Percentiles rank a stretch among this genome's conserved stretches.
Conservation (phyloP, 2,797 vertebrate species). For the Rachycentron canadum region DNA sequence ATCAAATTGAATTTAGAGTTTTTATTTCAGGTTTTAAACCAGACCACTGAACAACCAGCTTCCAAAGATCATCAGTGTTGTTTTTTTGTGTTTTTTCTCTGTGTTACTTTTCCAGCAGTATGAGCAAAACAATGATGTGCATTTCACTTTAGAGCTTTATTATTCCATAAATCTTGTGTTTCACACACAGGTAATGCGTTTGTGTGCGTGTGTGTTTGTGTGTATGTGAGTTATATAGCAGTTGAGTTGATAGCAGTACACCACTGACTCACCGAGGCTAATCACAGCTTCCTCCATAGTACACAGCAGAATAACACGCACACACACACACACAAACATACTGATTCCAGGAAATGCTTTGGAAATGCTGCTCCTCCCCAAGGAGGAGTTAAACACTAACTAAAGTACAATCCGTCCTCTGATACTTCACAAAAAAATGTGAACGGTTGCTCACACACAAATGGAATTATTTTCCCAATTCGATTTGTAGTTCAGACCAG, state of each 20-base stretch:
- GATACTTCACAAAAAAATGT: slow-evolving; percentile 7
- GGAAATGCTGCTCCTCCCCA: slow-evolving; percentile 40
- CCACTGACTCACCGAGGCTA: slow-evolving; percentile 60
- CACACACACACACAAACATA: background rate
- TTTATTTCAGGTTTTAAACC: slow-evolving; percentile 11
- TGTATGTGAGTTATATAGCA: no score
- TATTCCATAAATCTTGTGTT: slow-evolving; percentile 16
- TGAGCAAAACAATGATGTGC: background rate
- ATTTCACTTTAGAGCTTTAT: background rate
- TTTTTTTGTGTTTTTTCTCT: slow-evolving; percentile 10
- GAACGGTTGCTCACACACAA: no score
- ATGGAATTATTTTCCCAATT: no score
- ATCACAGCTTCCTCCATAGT: slow-evolving; percentile 59
- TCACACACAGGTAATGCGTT: background rate
- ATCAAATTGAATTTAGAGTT: slow-evolving; percentile 8
- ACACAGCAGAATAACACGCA: slow-evolving; percentile 35
- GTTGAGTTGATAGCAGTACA: slow-evolving; percentile 72
- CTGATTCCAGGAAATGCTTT: slow-evolving; percentile 59
- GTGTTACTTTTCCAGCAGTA: background rate
- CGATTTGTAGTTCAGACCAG: no score
- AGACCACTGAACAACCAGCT: slow-evolving; percentile 5
- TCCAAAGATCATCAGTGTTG: background rate
- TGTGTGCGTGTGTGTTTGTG: slow-evolving; percentile 18
- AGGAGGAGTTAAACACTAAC: background rate
- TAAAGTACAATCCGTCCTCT: slow-evolving; percentile 34